Evolutionary conservation across 1,140 invertebrate species (phyloP).

Genomic region (Eriocheir sinensis): DNA sequence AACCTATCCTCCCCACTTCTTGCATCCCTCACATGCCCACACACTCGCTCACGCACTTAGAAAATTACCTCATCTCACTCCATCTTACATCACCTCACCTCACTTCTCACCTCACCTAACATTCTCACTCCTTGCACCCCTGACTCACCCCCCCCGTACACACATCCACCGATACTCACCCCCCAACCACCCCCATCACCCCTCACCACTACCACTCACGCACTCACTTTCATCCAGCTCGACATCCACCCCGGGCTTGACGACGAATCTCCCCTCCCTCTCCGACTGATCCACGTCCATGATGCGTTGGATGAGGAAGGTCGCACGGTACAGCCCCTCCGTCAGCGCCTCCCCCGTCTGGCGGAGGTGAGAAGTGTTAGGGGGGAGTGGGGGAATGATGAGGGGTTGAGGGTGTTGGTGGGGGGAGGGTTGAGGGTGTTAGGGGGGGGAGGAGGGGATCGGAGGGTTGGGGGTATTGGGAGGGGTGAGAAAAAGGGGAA

Average conservation of each 20-base stretch:
- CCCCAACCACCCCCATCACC: too few species aligned
- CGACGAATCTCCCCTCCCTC: constrained; percentile 85
- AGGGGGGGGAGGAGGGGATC: neutral
- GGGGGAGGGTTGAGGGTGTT: neutral
- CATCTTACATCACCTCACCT: too few species aligned
- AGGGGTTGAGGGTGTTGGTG: neutral
- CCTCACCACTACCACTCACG: too few species aligned
- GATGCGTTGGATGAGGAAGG: constrained; percentile 83
- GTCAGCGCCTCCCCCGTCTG: constrained; percentile 82
- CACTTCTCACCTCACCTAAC: too few species aligned
- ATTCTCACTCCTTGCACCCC: too few species aligned
- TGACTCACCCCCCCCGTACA: too few species aligned
- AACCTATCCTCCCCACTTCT: too few species aligned
- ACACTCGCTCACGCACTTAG: too few species aligned
- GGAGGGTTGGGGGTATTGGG: neutral
- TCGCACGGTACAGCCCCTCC: constrained; percentile 85
- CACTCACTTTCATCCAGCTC: constrained; percentile 86
- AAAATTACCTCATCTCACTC: too few species aligned
- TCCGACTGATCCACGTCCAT: constrained; percentile 88
- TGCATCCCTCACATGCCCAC: too few species aligned
- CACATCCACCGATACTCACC: too few species aligned
- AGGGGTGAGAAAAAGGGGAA: too few species aligned
- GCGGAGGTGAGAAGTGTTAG: neutral
- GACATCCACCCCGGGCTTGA: constrained; percentile 87
- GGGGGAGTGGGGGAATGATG: neutral